Evolutionary conservation across 2,113 vertebrate genomes (phyloP).

Genomic region (Megaceryle maxima): DNA sequence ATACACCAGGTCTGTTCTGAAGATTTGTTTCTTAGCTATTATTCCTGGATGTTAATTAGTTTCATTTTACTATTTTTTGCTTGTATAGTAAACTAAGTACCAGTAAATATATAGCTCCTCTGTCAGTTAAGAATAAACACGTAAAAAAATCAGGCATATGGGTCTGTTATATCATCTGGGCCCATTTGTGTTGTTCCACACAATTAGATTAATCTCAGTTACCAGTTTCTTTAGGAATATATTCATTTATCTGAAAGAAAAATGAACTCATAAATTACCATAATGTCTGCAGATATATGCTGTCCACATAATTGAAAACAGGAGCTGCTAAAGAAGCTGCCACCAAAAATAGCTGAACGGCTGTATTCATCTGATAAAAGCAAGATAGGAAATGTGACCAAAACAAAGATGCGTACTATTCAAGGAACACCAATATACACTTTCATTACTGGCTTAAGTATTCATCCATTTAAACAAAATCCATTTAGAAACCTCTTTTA

Average conservation of each 20-base stretch:
- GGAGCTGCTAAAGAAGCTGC: constrained; percentile 93
- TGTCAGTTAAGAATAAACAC: not conserved
- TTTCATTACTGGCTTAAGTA: not conserved
- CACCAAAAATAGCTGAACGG: constrained; percentile 91
- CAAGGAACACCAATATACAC: not conserved
- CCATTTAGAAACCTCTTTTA: not conserved
- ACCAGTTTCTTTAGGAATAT: not conserved
- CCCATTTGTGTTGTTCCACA: not conserved
- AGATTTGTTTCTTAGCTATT: not conserved
- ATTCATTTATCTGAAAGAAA: not conserved
- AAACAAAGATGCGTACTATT: not conserved
- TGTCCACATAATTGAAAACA: constrained; percentile 94
- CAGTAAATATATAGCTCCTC: not conserved
- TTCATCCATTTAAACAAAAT: not conserved
- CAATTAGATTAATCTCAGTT: not conserved
- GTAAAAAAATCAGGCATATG: not conserved
- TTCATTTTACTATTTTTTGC: not conserved
- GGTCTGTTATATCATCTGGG: not conserved
- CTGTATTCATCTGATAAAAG: constrained; percentile 88
- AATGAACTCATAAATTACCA: constrained; percentile 79
- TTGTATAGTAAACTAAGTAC: not conserved
- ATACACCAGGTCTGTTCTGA: not conserved
- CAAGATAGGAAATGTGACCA: not conserved
- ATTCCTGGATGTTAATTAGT: not conserved
- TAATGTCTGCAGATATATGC: constrained; percentile 87